A percentile compares a stretch with the other conserved stretches of the same genome.
These are phyloP conservation scores for Karalla daura DNA, from an alignment of 2,797 vertebrate genomes.

Conservation along the genomic window DNA sequence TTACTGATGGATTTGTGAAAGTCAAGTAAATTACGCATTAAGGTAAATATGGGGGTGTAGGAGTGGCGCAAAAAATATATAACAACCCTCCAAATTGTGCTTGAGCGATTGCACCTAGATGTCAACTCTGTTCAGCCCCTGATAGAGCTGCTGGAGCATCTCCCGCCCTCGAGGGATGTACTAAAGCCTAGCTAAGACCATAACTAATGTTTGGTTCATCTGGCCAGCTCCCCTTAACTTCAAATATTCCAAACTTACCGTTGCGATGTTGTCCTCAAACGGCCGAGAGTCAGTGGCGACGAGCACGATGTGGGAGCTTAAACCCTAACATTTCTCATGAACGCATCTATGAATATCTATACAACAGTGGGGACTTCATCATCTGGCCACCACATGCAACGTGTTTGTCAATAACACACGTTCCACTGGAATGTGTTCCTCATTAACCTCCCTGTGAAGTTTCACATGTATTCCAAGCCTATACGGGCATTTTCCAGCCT, in stretches of 20 bases:
- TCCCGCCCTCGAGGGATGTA: not conserved
- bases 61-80: too few relatives aligned
- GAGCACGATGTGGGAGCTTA: not conserved
- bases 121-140: too few relatives aligned
- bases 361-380: not conserved
- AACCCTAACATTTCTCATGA: not conserved
- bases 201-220: not conserved
- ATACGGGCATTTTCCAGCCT: constrained; percentile 25
- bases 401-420: not conserved
- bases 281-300: not conserved
- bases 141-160: too few relatives aligned
- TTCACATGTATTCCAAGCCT: constrained; percentile 35
- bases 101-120: too few relatives aligned
- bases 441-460: constrained; percentile 40
- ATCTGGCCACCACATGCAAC: not conserved
- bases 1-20: too few relatives aligned
- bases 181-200: not conserved
- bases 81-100: too few relatives aligned
- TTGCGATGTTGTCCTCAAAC: not conserved
- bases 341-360: not conserved
- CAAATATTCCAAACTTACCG: not conserved
- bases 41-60: too few relatives aligned
- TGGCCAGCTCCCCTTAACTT: not conserved
- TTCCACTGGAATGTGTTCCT: constrained; percentile 51
- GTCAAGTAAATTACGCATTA: too few relatives aligned